phyloP scores from a whole-genome alignment of 2,113 vertebrate species.

The Perca schrenkii region DNA sequence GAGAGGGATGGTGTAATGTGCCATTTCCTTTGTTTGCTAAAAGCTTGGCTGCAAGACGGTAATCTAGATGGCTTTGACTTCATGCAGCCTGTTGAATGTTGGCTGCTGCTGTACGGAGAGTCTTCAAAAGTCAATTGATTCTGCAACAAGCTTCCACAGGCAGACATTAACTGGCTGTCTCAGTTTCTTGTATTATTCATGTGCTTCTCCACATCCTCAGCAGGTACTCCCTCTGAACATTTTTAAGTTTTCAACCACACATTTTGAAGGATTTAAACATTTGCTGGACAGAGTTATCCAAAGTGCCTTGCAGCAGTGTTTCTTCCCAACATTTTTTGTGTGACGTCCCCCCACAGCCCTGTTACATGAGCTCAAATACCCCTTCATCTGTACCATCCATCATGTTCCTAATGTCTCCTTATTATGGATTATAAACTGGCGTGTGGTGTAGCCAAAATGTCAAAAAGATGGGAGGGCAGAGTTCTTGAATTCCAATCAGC shows the following conservation, averaged over 20 bases:
- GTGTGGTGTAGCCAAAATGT: no score
- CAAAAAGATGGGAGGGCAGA: no score
- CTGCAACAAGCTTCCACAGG: conserved; percentile 44
- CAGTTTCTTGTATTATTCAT: conserved; percentile 18
- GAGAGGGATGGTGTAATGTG: conserved; percentile 82
- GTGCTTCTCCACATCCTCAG: conserved; percentile 10
- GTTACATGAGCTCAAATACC: not conserved
- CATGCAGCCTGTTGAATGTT: conserved; percentile 63
- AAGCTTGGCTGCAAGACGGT: conserved; percentile 71
- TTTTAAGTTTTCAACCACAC: not conserved
- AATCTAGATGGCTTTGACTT: conserved; percentile 68
- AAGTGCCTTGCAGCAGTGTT: not conserved
- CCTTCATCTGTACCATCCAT: not conserved
- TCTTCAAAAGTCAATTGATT: conserved; percentile 46
- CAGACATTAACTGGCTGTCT: conserved; percentile 30
- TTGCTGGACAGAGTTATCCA: not conserved
- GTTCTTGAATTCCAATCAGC: no score
- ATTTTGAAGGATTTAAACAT: conserved; percentile 4
- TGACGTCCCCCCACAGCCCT: not conserved
- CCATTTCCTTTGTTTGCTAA: conserved; percentile 86
- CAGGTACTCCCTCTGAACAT: not conserved
- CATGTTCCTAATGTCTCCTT: not conserved
- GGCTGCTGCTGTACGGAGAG: conserved; percentile 45
- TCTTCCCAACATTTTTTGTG: not conserved
- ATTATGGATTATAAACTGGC: not conserved